A percentile compares a stretch with the other conserved stretches of the same genome.
These are phyloP conservation scores for Orestias chungarensis DNA, from an alignment of 2,797 vertebrate species.

Conservation along the genomic window DNA sequence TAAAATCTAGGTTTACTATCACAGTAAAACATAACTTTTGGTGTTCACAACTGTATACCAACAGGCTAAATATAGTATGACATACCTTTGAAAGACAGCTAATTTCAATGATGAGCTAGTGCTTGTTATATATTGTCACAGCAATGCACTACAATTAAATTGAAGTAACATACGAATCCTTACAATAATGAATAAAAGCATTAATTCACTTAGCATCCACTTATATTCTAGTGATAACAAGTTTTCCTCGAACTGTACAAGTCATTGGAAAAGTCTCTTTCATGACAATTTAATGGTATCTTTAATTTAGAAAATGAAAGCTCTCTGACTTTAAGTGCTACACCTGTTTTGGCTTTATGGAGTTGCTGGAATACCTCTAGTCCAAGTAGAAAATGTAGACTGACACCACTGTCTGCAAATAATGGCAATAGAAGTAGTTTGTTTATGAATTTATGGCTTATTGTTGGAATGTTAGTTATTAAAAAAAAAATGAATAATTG, in stretches of 20 bases:
- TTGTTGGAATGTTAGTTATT: constrained; percentile 71
- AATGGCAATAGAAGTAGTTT: constrained; percentile 31
- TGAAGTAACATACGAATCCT: not conserved
- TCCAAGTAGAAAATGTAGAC: constrained; percentile 54
- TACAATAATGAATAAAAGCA: not conserved
- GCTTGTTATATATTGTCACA: not conserved
- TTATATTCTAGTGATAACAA: not conserved
- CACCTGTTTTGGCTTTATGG: constrained; percentile 12
- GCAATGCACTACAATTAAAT: not conserved
- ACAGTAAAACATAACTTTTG: not conserved
- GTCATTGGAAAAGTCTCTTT: not conserved
- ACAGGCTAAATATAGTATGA: not conserved
- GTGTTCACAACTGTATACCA: too few relatives aligned
- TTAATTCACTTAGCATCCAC: not conserved
- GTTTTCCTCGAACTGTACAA: not conserved
- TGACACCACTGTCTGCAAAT: constrained; percentile 17
- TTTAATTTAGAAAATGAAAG: constrained; percentile 14
- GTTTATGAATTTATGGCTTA: constrained; percentile 70
- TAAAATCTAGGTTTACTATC: not conserved
- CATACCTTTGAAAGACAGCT: not conserved
- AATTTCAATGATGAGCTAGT: not conserved
- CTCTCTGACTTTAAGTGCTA: constrained; percentile 15
- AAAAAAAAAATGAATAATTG: constrained; percentile 54
- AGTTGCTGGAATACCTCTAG: constrained; percentile 13
- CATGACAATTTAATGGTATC: not conserved